A percentile compares a stretch with the other conserved stretches of the same genome.
Evolutionary conservation across 1,140 invertebrate genomes (phyloP).

Genomic region (Andricus grossulariae): DNA sequence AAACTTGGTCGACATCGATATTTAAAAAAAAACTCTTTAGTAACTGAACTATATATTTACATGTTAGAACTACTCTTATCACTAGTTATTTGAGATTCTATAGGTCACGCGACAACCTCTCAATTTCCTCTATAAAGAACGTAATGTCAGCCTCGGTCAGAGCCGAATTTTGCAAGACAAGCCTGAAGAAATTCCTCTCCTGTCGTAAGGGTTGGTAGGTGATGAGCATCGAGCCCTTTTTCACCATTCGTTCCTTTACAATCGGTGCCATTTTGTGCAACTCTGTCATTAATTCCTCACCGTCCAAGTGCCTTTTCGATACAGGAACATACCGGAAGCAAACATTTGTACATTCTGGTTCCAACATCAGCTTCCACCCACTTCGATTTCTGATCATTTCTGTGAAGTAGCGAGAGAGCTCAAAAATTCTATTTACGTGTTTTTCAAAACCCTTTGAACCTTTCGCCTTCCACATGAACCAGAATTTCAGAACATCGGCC

Average conservation of each 20-base stretch:
- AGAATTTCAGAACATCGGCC: conserved; percentile 96
- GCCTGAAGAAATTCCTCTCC: conserved; percentile 93
- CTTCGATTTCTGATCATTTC: conserved; percentile 81
- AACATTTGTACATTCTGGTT: conserved; percentile 94
- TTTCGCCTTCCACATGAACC: conserved; percentile 99
- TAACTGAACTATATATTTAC: conserved; percentile 17
- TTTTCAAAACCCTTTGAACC: conserved; percentile 87
- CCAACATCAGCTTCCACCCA: conserved; percentile 85
- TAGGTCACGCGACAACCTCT: conserved; percentile 85
- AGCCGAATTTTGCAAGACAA: conserved; percentile 94
- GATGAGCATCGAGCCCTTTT: conserved; percentile 95
- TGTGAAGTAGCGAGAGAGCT: conserved; percentile 83
- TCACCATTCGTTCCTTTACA: conserved; percentile 96
- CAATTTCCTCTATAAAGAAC: conserved; percentile 91
- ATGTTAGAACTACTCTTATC: not conserved
- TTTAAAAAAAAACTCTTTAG: not conserved
- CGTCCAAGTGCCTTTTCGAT: conserved; percentile 78
- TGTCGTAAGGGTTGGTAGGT: conserved; percentile 92
- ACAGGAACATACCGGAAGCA: conserved; percentile 97
- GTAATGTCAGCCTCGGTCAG: conserved; percentile 87
- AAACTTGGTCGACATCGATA: not conserved
- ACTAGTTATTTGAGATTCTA: conserved; percentile 59
- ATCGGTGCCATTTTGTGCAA: conserved; percentile 91
- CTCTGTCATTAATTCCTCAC: conserved; percentile 80
- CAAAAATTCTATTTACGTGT: conserved; percentile 88